Conservation (phyloP, 1,140 invertebrate species). For the Geopemphigus sp. region DNA sequence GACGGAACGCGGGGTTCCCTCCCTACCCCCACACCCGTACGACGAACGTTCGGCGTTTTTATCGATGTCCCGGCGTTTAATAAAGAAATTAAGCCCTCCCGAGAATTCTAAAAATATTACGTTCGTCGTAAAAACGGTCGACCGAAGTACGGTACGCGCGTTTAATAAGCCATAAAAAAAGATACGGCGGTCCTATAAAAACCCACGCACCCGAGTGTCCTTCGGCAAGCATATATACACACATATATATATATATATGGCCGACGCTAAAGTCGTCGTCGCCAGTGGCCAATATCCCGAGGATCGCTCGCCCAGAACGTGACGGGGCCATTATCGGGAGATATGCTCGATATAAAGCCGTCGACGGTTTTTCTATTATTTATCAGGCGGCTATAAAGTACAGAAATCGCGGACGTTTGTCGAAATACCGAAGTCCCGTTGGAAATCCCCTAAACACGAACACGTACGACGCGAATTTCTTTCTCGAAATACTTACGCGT, state of each 20-base stretch:
- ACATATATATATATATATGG: too few relatives aligned
- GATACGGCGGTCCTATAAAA: neutral
- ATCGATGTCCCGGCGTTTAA: neutral
- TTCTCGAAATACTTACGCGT: too few relatives aligned
- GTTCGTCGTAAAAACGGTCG: neutral
- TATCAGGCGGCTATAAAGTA: neutral
- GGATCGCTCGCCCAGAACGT: neutral
- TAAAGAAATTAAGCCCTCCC: neutral
- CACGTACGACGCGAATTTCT: too few relatives aligned
- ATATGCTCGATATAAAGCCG: neutral
- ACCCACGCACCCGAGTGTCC: too few relatives aligned
- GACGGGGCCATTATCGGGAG: neutral
- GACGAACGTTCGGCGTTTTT: too few relatives aligned
- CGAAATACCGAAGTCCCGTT: too few relatives aligned
- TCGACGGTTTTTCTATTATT: neutral
- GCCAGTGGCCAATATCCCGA: too few relatives aligned
- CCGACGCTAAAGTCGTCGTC: neutral
- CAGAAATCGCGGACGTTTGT: too few relatives aligned
- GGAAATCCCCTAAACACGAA: too few relatives aligned
- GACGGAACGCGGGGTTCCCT: too few relatives aligned
- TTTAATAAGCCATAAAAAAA: conserved; percentile 23
- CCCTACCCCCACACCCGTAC: too few relatives aligned
- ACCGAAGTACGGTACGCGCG: neutral
- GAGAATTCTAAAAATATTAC: neutral
- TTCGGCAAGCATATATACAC: too few relatives aligned